Evolutionary conservation across 2,888 invertebrate genomes (phyloP).

Genomic region (Lasioglossum pauxillum): DNA sequence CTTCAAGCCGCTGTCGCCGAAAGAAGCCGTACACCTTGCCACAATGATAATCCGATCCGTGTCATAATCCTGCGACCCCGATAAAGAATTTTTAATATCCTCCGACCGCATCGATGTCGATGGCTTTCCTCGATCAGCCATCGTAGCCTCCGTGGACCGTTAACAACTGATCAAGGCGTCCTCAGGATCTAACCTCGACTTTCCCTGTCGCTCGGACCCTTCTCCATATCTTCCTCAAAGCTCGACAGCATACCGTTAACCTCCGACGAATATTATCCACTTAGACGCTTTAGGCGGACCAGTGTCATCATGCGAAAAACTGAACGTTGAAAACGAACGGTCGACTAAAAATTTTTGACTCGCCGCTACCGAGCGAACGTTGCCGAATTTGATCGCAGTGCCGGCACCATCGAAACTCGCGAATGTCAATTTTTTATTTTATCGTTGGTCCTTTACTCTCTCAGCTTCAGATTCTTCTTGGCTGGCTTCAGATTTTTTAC

Average conservation of each 20-base stretch:
- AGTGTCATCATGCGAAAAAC: constrained; percentile 27
- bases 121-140: not conserved
- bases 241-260: constrained; percentile 39
- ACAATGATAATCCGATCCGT: constrained; percentile 72
- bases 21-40: constrained; percentile 75
- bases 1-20: constrained; percentile 57
- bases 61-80: constrained; percentile 26
- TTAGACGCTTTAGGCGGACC: constrained; percentile 28
- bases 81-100: not conserved
- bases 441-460: not conserved
- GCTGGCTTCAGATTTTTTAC: not conserved
- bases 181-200: constrained; percentile 52
- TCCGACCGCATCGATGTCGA: not conserved
- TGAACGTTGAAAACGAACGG: not conserved
- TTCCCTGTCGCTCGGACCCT: not conserved
- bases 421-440: constrained; percentile 18
- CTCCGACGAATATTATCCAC: constrained; percentile 56
- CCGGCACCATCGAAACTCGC: constrained; percentile 31
- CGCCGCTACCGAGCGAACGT: constrained; percentile 29
- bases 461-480: not conserved
- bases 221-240: constrained; percentile 43
- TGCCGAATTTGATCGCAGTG: not conserved
- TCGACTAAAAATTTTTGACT: constrained; percentile 49
- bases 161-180: not conserved
- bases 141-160: not conserved